A percentile compares a stretch with the other conserved stretches of the same genome.
These are phyloP conservation scores for Syngnathus rostellatus DNA, from an alignment of 2,797 vertebrate species.

Conservation along the genomic window DNA sequence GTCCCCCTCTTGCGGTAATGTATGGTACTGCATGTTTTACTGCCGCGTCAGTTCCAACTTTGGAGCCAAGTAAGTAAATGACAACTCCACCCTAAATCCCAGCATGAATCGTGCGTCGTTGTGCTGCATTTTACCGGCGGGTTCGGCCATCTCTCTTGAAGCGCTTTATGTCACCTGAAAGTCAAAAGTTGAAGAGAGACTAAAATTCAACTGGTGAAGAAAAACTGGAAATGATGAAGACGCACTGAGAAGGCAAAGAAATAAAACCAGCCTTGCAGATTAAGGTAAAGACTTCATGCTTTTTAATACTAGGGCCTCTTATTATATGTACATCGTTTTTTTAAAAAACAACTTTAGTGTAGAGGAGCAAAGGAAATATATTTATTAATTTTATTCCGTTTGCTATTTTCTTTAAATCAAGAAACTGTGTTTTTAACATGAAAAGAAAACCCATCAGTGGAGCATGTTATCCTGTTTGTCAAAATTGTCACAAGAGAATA, in stretches of 20 bases:
- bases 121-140: neutral
- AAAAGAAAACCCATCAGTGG: neutral
- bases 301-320: neutral
- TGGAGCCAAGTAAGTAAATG: constrained; percentile 7
- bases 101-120: constrained; percentile 44
- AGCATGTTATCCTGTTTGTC: neutral
- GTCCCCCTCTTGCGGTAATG: constrained; percentile 12
- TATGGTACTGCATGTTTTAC: neutral
- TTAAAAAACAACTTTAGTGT: neutral
- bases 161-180: neutral
- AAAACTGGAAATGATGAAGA: neutral
- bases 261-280: neutral
- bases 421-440: neutral
- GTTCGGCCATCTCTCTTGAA: neutral
- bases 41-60: constrained; percentile 8
- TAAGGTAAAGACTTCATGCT: neutral
- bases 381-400: neutral
- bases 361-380: neutral
- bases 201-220: neutral
- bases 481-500: neutral
- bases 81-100: constrained; percentile 30
- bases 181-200: neutral
- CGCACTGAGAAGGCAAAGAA: neutral
- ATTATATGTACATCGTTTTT: neutral
- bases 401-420: neutral